These are phyloP conservation scores for Aphis gossypii DNA, from an alignment of 1,140 invertebrate genomes.

Conservation along the genomic window DNA sequence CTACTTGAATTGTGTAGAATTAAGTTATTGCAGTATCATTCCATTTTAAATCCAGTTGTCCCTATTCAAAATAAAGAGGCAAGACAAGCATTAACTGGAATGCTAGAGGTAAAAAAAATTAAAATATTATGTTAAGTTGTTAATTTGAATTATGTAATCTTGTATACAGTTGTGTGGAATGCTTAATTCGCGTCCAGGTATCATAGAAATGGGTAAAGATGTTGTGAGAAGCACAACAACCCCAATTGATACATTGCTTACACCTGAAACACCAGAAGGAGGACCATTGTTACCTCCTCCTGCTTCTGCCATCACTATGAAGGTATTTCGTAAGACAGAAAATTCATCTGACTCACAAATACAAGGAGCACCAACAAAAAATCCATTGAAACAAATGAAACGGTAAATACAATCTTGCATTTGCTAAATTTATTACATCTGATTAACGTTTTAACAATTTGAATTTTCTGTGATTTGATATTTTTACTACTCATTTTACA, in stretches of 20 bases:
- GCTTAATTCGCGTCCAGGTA: background rate
- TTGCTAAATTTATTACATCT: background rate
- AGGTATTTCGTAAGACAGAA: slow-evolving; percentile 40
- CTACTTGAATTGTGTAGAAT: slow-evolving; percentile 36
- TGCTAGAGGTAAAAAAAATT: slow-evolving; percentile 23
- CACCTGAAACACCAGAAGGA: slow-evolving; percentile 31
- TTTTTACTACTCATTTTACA: background rate
- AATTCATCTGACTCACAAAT: slow-evolving; percentile 26
- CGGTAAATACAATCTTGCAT: slow-evolving; percentile 16
- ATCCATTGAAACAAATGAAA: slow-evolving; percentile 51
- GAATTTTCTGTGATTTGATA: background rate
- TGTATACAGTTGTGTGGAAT: slow-evolving; percentile 14
- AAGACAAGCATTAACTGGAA: slow-evolving; percentile 37
- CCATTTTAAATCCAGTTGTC: slow-evolving; percentile 40
- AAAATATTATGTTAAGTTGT: background rate
- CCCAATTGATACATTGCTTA: background rate
- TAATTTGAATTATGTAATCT: background rate
- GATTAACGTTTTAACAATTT: background rate
- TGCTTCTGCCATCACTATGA: slow-evolving; percentile 54
- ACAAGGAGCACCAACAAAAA: slow-evolving; percentile 46
- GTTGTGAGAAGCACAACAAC: slow-evolving; percentile 6
- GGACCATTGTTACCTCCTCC: slow-evolving; percentile 42
- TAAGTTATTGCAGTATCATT: slow-evolving; percentile 38
- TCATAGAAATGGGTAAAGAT: slow-evolving; percentile 55
- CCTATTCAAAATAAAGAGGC: slow-evolving; percentile 34